Conservation (phyloP, 2,888 invertebrate species). For the Parnassius smintheus region DNA sequence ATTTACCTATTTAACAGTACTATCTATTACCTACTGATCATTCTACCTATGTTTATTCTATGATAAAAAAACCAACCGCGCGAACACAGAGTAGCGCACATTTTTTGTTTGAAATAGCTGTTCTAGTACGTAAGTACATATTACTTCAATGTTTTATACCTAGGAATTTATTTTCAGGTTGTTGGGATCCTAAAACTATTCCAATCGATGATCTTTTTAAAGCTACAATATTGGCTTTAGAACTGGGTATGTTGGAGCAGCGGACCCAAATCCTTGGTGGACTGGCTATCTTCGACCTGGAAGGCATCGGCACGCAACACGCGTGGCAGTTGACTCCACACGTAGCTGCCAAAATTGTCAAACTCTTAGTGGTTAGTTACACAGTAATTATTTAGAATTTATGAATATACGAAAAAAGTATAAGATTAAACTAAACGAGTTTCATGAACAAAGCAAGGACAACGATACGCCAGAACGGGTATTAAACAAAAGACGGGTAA, state of each 20-base stretch:
- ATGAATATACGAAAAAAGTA: neutral
- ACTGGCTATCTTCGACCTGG: conserved; percentile 87
- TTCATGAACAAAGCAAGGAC: no score
- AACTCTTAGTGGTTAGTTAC: conserved; percentile 85
- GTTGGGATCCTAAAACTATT: conserved; percentile 87
- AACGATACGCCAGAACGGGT: neutral
- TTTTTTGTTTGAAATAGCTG: no score
- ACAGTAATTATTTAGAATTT: conserved; percentile 13
- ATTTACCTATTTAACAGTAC: no score
- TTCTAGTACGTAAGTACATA: no score
- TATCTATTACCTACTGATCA: no score
- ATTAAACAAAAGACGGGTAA: conserved; percentile 17
- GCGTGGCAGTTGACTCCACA: conserved; percentile 87
- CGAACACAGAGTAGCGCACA: no score
- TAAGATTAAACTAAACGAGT: no score
- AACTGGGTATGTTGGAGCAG: conserved; percentile 88
- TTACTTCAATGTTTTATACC: no score
- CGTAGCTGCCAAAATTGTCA: conserved; percentile 84
- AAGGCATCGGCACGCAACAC: conserved; percentile 85
- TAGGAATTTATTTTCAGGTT: conserved; percentile 66
- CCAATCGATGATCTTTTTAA: conserved; percentile 85
- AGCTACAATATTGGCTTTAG: conserved; percentile 85
- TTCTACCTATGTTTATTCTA: no score
- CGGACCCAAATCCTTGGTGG: conserved; percentile 89
- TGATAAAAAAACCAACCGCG: no score